These are phyloP conservation scores for Cromileptes altivelis DNA, from an alignment of 2,113 vertebrate species.

Conservation along the genomic window DNA sequence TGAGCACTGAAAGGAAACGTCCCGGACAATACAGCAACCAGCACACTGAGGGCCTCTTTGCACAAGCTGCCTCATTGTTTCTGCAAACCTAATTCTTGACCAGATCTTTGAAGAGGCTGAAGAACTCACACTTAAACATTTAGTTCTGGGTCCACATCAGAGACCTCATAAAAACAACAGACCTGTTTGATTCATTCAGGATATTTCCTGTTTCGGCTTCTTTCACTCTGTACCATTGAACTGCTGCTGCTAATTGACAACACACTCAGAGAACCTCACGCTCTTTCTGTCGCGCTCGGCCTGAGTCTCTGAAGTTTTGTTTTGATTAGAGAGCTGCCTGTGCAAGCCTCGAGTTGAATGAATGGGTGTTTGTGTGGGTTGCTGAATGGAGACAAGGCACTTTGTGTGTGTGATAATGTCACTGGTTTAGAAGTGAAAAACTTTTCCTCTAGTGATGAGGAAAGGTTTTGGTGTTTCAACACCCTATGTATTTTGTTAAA, in stretches of 20 bases:
- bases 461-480: neutral
- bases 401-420: conserved; percentile 16
- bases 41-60: conserved; percentile 31
- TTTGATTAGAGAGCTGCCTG: conserved; percentile 49
- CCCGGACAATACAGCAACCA: conserved; percentile 40
- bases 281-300: conserved; percentile 25
- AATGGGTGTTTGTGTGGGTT: conserved; percentile 52
- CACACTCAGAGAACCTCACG: conserved; percentile 48
- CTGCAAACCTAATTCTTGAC: conserved; percentile 40
- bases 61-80: conserved; percentile 34
- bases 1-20: conserved; percentile 42
- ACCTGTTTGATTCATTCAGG: conserved; percentile 50
- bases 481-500: neutral
- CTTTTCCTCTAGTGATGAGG: neutral
- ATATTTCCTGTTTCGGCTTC: conserved; percentile 25
- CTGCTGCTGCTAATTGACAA: conserved; percentile 64
- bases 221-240: conserved; percentile 30
- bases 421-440: neutral
- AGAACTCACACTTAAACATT: conserved; percentile 40
- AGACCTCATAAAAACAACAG: conserved; percentile 31
- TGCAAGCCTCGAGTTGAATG: conserved; percentile 20
- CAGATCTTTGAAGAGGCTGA: conserved; percentile 40
- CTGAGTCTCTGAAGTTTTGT: conserved; percentile 46
- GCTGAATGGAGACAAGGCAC: conserved; percentile 16
- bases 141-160: conserved; percentile 45